Evolutionary conservation across 2,888 invertebrate species (phyloP), one percentile per base, ranked within the genome.

Genomic region (Sycophila texana): DNA sequence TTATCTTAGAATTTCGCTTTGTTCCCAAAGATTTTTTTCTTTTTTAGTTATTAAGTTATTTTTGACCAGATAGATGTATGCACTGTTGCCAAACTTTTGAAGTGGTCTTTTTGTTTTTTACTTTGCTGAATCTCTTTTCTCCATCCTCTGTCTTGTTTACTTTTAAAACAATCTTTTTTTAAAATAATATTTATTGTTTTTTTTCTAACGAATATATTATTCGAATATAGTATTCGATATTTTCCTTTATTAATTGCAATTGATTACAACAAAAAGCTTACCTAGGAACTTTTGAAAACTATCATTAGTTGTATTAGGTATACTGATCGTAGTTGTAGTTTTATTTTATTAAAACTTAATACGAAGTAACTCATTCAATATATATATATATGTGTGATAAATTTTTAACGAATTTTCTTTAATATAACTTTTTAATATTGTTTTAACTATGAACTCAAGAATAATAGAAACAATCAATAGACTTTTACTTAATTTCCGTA

Each of bases 21-120:
- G 79, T 74, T 81, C 79, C 81, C 81, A 79, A 76, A 79, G 63
- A n/a, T 77, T 71, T 47, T 74, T 7, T 39, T 39, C 26, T 26
- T 26, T 67, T 39, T 39, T 39, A 30, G n/a, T 65, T n/a, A 61
- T 63, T 14, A 72, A 20, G 67, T 61, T 63, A 55, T 1, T 58
- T 49, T 53, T 65, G 53, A 60, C 20, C 49, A 66, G 53, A 75
- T 26, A 70, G 7, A 58, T 53, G 60, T 80, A 80, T 5, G 16
- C 30, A 51, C 49, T 72, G 51, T 57, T 66, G 39, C 16, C 71
- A 72, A 57, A 57, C 26, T 63, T 67, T 60, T 22, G 0, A 67
- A 26, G 26, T 26, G 26, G 3, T 26, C 22, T 49, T 16, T 66
- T 51, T 51, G 51, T 18, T 60, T 65, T n/a, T 16, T 73, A 47